Evolutionary conservation across 2,113 vertebrate genomes (phyloP).

Genomic region (Nipponia nippon): DNA sequence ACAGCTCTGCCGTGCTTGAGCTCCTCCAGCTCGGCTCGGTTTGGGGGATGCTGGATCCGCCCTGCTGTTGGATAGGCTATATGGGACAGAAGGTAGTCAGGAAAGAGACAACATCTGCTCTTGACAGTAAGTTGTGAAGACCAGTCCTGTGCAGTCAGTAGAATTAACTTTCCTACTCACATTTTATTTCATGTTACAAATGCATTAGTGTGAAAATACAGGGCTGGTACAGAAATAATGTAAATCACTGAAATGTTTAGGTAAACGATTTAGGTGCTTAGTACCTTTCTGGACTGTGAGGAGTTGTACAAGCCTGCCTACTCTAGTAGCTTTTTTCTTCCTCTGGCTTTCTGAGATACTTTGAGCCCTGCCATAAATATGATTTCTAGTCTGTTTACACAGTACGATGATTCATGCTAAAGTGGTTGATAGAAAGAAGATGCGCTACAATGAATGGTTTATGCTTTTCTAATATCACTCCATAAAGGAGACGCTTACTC

Average conservation of each 20-base stretch:
- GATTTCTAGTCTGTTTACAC: conserved; percentile 4
- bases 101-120: neutral
- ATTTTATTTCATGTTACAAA: neutral
- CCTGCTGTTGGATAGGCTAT: neutral
- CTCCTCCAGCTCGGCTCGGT: neutral
- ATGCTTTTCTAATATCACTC: neutral
- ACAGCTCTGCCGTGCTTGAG: neutral
- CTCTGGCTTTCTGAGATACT: neutral
- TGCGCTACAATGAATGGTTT: neutral
- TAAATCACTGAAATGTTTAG: neutral
- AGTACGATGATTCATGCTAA: neutral
- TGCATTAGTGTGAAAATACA: neutral
- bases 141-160: rapidly evolving
- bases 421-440: neutral
- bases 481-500: neutral
- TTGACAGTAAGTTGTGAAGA: neutral
- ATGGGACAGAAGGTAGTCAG: neutral
- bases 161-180: neutral
- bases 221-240: neutral
- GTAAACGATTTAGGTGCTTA: neutral
- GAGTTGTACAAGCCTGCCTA: neutral
- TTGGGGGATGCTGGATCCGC: neutral
- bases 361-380: neutral
- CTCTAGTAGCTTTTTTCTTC: neutral
- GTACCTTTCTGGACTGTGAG: neutral